A percentile compares a stretch with the other conserved stretches of the same genome.
Evolutionary conservation across 2,888 invertebrate genomes (phyloP).

Genomic region (Xestia rhomboidea): DNA sequence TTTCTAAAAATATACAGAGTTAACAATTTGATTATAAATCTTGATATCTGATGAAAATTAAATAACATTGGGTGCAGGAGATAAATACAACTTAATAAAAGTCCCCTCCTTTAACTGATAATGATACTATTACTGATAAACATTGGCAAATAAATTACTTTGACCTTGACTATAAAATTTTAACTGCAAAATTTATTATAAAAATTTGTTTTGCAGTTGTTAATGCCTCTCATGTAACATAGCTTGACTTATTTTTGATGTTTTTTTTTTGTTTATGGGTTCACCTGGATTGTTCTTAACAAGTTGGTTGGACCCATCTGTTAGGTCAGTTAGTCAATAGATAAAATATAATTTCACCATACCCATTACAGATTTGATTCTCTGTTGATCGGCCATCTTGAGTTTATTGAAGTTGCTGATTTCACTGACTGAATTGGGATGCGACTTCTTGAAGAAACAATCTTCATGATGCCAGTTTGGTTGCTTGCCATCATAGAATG

Average conservation of each 20-base stretch:
- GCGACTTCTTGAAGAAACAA: slow-evolving; percentile 96
- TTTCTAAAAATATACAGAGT: neutral
- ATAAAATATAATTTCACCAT: slow-evolving; percentile 65
- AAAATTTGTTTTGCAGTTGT: neutral
- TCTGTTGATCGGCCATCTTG: slow-evolving; percentile 95
- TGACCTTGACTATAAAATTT: neutral
- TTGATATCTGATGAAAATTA: neutral
- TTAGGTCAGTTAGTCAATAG: neutral
- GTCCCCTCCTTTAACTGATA: neutral
- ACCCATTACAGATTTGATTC: slow-evolving; percentile 93
- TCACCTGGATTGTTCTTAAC: neutral
- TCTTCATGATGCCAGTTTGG: slow-evolving; percentile 96
- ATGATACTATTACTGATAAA: slow-evolving; percentile 1
- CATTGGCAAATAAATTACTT: neutral
- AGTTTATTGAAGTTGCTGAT: slow-evolving; percentile 95
- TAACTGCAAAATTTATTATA: neutral
- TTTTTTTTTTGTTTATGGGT: neutral
- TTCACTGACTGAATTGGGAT: slow-evolving; percentile 93
- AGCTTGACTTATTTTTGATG: neutral
- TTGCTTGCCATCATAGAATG: slow-evolving; percentile 96
- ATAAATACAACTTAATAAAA: neutral
- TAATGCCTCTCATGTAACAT: neutral
- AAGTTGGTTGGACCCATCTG: neutral
- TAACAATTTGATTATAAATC: neutral
- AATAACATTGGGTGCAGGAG: neutral